Conservation (phyloP, 2,113 vertebrate species). For the Lepus europaeus region DNA sequence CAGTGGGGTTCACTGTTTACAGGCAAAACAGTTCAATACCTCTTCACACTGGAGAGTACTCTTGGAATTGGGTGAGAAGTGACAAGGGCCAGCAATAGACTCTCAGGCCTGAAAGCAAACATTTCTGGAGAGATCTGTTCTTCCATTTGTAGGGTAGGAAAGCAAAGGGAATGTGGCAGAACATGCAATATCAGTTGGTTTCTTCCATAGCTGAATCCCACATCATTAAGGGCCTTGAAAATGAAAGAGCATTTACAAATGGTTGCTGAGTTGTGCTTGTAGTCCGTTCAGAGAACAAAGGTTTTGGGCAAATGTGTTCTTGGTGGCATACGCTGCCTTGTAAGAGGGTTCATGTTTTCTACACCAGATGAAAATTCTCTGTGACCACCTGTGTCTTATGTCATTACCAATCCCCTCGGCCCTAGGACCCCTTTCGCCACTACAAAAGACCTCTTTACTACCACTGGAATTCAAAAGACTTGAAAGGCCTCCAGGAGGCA, state of each 20-base stretch:
- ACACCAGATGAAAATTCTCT: constrained; percentile 64
- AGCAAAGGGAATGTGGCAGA: constrained; percentile 10
- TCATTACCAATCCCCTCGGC: constrained; percentile 57
- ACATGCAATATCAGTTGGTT: not conserved
- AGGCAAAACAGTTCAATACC: constrained; percentile 3
- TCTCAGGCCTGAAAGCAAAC: constrained; percentile 49
- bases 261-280: constrained; percentile 41
- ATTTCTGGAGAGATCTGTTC: constrained; percentile 62
- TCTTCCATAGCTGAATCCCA: constrained; percentile 60
- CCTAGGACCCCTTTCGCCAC: constrained; percentile 70
- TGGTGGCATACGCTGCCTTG: constrained; percentile 43
- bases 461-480: constrained; percentile 78
- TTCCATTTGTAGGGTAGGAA: not conserved
- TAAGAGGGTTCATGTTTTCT: constrained; percentile 54
- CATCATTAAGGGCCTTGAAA: constrained; percentile 64
- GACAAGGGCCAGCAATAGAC: constrained; percentile 4
- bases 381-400: constrained; percentile 59
- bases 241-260: constrained; percentile 56
- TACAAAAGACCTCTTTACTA: constrained; percentile 79
- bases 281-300: constrained; percentile 68
- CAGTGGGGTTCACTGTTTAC: not conserved
- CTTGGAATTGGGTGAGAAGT: constrained; percentile 33
- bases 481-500: constrained; percentile 84
- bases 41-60: constrained; percentile 56
- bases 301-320: constrained; percentile 62